A percentile compares a stretch with the other conserved stretches of the same genome.
These are phyloP conservation scores for Hemithea aestivaria DNA, from an alignment of 2,888 invertebrate genomes.

Conservation along the genomic window DNA sequence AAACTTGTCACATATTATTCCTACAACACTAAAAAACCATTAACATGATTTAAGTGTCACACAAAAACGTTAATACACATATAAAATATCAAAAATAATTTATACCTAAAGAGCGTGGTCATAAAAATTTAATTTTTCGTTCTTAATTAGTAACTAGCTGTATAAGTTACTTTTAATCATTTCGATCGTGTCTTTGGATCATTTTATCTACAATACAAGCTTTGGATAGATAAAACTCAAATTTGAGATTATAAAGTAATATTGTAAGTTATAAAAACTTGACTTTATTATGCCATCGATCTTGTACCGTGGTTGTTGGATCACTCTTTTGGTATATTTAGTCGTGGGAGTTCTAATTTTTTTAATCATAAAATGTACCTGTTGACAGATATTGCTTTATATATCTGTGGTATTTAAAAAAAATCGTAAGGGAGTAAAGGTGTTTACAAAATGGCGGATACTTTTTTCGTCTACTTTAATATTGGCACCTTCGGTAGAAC, in stretches of 20 bases:
- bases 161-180: conserved; percentile 55
- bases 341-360: conserved; percentile 55
- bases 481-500: no score
- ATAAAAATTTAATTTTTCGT: conserved; percentile 12
- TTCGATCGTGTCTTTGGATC: conserved; percentile 61
- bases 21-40: conserved; percentile 29
- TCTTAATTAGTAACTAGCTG: conserved; percentile 30
- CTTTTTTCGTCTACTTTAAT: no score
- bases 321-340: conserved; percentile 33
- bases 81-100: conserved; percentile 13
- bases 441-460: no score
- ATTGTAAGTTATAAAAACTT: conserved; percentile 65
- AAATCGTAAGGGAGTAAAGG: no score
- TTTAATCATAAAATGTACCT: conserved; percentile 32
- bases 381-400: no score
- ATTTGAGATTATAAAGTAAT: conserved; percentile 71
- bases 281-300: conserved; percentile 74
- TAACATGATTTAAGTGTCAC: conserved; percentile 9
- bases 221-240: conserved; percentile 71
- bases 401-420: no score
- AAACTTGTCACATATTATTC: no score
- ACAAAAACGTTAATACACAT: conserved; percentile 7
- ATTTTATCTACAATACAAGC: conserved; percentile 68
- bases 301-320: conserved; percentile 57
- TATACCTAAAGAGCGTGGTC: conserved; percentile 2